Percentiles rank a stretch among this genome's conserved stretches.
Evolutionary conservation across 2,797 vertebrate species (phyloP).

Genomic region (Adelosebastes latens): DNA sequence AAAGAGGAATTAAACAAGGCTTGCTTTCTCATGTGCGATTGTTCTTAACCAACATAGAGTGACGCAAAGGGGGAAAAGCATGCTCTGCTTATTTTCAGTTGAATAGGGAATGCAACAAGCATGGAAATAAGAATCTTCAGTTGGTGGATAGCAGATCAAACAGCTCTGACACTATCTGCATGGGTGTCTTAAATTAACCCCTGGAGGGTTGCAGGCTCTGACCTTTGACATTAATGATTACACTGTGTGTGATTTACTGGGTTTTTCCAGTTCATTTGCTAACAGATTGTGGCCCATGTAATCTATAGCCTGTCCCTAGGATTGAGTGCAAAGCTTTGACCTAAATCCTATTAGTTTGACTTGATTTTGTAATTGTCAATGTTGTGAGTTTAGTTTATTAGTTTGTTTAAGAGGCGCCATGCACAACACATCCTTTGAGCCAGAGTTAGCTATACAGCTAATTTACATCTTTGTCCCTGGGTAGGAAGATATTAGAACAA

Average conservation of each 20-base stretch:
- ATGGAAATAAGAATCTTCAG: background rate
- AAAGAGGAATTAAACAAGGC: conserved; percentile 34
- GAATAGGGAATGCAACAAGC: background rate
- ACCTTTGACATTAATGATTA: conserved; percentile 13
- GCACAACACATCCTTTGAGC: too few relatives aligned
- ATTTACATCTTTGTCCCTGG: background rate
- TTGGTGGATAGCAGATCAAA: background rate
- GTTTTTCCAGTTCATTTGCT: background rate
- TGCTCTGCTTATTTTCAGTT: conserved; percentile 31
- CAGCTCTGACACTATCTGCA: background rate
- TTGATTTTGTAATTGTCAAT: background rate
- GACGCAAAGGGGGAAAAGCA: conserved; percentile 26
- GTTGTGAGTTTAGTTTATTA: background rate
- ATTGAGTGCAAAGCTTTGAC: background rate
- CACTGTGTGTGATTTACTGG: background rate
- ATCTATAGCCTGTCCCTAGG: background rate
- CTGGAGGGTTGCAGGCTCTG: background rate
- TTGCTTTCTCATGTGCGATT: conserved; percentile 34
- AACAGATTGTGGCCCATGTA: background rate
- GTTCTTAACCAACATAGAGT: conserved; percentile 25
- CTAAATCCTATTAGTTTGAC: background rate
- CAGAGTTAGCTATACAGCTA: background rate
- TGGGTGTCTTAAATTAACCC: background rate
- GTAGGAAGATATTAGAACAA: too few relatives aligned
- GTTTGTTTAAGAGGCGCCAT: background rate